phyloP scores from a whole-genome alignment of 92 coral and sea anemone species.

The Heliopora coerulea region DNA sequence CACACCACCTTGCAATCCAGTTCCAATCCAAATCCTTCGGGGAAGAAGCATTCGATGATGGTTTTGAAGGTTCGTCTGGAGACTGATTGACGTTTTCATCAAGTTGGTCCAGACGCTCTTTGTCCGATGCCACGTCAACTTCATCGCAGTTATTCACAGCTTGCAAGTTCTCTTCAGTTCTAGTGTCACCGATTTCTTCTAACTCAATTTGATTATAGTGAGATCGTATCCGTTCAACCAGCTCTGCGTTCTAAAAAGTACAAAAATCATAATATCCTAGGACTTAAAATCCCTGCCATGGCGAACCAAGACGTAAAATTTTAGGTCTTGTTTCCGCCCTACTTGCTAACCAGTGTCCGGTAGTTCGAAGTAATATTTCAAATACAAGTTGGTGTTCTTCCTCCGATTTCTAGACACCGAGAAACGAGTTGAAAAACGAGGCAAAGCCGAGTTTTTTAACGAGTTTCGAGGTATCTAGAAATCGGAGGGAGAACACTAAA shows the following conservation, averaged over 20 bases:
- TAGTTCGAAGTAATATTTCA: too few relatives aligned
- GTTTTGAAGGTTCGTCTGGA: background rate
- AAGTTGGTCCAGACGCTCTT: background rate
- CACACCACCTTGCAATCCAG: conserved; percentile 71
- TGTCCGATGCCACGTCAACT: conserved; percentile 4
- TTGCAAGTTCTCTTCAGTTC: background rate
- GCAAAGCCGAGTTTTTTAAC: too few relatives aligned
- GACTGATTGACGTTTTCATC: conserved; percentile 28
- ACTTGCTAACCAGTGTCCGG: too few relatives aligned
- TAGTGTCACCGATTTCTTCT: conserved; percentile 3
- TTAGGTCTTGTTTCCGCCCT: too few relatives aligned
- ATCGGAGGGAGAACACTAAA: too few relatives aligned
- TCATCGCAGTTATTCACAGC: background rate
- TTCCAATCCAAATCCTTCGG: conserved; percentile 34
- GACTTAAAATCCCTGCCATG: too few relatives aligned
- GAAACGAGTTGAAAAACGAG: too few relatives aligned
- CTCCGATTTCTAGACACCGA: too few relatives aligned
- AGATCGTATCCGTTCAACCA: conserved; percentile 32
- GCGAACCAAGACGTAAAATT: too few relatives aligned
- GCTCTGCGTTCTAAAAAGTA: conserved; percentile 39
- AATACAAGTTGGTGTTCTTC: too few relatives aligned
- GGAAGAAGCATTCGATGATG: conserved; percentile 9
- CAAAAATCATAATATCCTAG: too few relatives aligned
- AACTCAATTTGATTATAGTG: conserved; percentile 13
- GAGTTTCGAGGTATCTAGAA: too few relatives aligned